Percentiles rank a stretch among this genome's conserved stretches.
Evolutionary conservation across 2,113 vertebrate genomes (phyloP).

Genomic region (Salvelinus namaycush): DNA sequence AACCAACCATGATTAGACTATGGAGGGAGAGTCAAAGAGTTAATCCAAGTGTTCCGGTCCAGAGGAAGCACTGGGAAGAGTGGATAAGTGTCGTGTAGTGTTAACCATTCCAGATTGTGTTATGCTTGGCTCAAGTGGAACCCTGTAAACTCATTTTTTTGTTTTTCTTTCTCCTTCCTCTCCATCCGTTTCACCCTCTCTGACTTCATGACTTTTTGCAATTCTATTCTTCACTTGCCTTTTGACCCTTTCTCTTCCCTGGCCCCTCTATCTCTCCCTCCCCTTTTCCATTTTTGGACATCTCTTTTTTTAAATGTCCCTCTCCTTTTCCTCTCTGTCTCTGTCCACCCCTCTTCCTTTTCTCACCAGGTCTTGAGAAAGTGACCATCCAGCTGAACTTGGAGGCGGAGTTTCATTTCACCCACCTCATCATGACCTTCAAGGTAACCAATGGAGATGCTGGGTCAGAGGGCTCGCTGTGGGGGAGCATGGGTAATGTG

Average conservation of each 20-base stretch:
- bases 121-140: constrained; percentile 9
- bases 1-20: too few species aligned
- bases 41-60: neutral
- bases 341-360: neutral
- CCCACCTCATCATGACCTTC: constrained; percentile 99
- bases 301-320: too few species aligned
- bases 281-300: neutral
- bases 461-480: constrained; percentile 16
- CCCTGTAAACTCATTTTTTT: neutral
- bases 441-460: constrained; percentile 79
- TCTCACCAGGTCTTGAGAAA: constrained; percentile 85
- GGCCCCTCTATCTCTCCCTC: neutral
- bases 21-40: too few species aligned
- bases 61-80: neutral
- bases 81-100: neutral
- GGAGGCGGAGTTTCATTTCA: constrained; percentile 98
- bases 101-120: neutral
- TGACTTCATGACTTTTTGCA: neutral
- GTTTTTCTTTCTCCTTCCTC: neutral
- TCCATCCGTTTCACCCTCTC: neutral
- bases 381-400: constrained; percentile 93
- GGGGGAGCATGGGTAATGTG: constrained; percentile 6
- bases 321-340: neutral
- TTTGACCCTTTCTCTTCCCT: neutral
- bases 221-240: neutral